phyloP scores from a whole-genome alignment of 2,797 vertebrate species.

The Danio choprae region DNA sequence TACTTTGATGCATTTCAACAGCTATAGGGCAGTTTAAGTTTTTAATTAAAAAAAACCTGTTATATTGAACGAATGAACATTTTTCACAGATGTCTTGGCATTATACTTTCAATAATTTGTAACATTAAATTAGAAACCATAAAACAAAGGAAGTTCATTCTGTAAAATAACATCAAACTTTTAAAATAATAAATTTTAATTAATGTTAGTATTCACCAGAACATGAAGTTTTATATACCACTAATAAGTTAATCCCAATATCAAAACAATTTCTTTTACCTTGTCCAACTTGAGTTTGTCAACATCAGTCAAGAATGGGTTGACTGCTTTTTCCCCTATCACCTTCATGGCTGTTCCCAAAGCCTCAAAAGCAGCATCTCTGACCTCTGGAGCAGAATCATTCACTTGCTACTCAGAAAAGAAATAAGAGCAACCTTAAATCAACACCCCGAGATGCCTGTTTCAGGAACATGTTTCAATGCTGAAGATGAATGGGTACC shows the following conservation, averaged over 20 bases:
- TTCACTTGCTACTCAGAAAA: conserved; percentile 88
- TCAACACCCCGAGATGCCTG: neutral
- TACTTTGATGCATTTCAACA: no score
- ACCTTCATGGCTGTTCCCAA: conserved; percentile 95
- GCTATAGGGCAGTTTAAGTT: no score
- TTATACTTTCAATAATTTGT: no score
- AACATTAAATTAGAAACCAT: no score
- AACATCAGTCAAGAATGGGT: conserved; percentile 91
- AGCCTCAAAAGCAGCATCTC: conserved; percentile 97
- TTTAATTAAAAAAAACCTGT: no score
- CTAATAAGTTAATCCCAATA: neutral
- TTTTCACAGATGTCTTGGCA: no score
- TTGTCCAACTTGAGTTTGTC: conserved; percentile 97
- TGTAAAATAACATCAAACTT: neutral
- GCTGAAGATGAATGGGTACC: conserved; percentile 72
- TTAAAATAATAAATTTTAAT: no score
- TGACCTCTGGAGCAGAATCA: conserved; percentile 94
- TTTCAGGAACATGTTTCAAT: neutral
- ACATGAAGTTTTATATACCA: neutral
- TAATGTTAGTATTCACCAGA: neutral
- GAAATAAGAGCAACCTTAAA: neutral
- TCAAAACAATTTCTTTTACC: conserved; percentile 70
- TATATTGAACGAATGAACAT: no score
- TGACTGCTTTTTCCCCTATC: conserved; percentile 95
- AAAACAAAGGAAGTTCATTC: no score